These are phyloP conservation scores for Umimayanthus kanabou DNA, from an alignment of 92 coral and sea anemone species.

Conservation along the genomic window DNA sequence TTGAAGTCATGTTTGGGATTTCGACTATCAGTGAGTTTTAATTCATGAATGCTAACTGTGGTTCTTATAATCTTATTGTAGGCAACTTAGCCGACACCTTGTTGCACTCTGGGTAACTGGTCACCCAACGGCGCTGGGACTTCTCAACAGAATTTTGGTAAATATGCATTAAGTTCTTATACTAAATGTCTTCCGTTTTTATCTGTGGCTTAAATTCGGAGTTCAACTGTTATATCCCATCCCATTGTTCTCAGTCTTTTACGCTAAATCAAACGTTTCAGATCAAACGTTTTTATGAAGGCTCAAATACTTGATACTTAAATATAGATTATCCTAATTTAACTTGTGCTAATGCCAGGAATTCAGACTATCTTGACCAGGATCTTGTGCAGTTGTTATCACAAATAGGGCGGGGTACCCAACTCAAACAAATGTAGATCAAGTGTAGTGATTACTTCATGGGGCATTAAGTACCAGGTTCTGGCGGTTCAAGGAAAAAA, in stretches of 20 bases:
- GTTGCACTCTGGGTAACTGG: constrained; percentile 98
- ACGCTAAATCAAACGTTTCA: too few relatives aligned
- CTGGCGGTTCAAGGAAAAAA: too few relatives aligned
- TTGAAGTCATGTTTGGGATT: not conserved
- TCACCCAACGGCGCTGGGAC: constrained; percentile 97
- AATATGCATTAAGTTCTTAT: not conserved
- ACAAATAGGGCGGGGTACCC: too few relatives aligned
- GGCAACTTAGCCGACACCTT: constrained; percentile 95
- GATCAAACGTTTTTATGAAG: too few relatives aligned
- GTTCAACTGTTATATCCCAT: not conserved
- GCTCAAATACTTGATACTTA: too few relatives aligned
- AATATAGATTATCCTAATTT: too few relatives aligned
- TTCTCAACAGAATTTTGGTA: constrained; percentile 89
- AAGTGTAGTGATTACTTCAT: too few relatives aligned
- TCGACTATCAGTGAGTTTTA: not conserved
- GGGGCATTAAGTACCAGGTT: too few relatives aligned
- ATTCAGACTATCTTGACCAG: not conserved
- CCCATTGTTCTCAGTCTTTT: not conserved
- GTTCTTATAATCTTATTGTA: constrained; percentile 35
- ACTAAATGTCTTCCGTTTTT: not conserved
- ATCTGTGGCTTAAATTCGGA: not conserved
- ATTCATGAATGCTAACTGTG: not conserved
- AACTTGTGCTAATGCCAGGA: not conserved
- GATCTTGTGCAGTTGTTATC: too few relatives aligned
- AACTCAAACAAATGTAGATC: too few relatives aligned